Evolutionary conservation across 2,888 invertebrate species (phyloP), one percentile per base, ranked within the genome.

Genomic region (Drosophila phalerata): DNA sequence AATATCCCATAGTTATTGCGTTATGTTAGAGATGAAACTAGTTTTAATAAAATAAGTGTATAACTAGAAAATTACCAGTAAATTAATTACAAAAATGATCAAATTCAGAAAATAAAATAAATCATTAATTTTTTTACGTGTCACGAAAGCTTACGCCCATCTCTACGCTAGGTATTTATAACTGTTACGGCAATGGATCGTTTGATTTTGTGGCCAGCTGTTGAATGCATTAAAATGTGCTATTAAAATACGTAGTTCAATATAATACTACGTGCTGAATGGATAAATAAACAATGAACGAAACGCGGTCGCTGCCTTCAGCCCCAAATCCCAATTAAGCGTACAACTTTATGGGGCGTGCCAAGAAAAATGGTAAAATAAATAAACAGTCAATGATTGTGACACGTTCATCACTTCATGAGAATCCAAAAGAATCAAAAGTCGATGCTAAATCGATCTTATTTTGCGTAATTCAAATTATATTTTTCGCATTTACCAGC

Each of bases 221-320:
- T 69, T 43, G 62, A 52, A 55, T 74, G 63, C 68, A 81, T 56
- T 62, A 49, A 80, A 68, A 48, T 61, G 10, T 53, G 47, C 38
- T 53, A 61, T 61, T 53, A 47, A 66, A 48, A 42, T 47, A 61
- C 52, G 47, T 63, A 69, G 77, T 58, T 56, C 72, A 58, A 69
- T 40, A 63, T 22, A 48, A 28, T 47, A 57, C 37, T 47, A 57
- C 83, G 88, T 83, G 83, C 85, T 64, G 19, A 65, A 69, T 64
- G 32, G 66, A 69, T 69, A 77, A 80, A 82, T 63, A 82, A 69
- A 49, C 11, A 34, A 53, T 61, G 65, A 52, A 32, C 63, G 55
- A 43, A 58, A 47, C 45, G 60, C 60, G 65, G 30, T 62, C 48
- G 53, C 34, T 55, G 52, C 53, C 61, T 48, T 53, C 30, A 38